Conservation (phyloP, 2,113 vertebrate species). For the Steatornis caripensis region DNA sequence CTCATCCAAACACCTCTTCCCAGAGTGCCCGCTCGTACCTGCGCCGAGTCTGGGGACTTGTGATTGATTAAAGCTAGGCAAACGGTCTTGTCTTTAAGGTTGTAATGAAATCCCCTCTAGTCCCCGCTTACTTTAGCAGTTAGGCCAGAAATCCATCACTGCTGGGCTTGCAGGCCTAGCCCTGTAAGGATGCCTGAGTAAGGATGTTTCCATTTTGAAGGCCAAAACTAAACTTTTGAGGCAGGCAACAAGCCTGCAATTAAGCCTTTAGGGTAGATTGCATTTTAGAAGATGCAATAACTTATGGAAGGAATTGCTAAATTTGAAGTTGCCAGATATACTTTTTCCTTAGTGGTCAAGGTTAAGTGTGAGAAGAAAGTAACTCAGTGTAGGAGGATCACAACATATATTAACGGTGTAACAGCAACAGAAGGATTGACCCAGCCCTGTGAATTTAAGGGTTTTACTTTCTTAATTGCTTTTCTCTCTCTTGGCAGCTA, state of each 20-base stretch:
- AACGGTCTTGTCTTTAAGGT: background rate
- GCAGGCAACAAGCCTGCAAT: background rate
- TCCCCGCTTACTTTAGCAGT: background rate
- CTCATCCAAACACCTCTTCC: background rate
- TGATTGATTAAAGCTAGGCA: background rate
- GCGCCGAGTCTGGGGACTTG: accelerated
- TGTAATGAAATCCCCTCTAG: background rate
- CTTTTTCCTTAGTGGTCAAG: background rate
- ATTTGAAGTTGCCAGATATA: background rate
- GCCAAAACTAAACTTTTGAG: background rate
- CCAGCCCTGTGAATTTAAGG: background rate
- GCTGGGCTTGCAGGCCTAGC: background rate
- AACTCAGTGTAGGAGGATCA: background rate
- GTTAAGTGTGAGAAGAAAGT: background rate
- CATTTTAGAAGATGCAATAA: background rate
- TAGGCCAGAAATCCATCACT: background rate
- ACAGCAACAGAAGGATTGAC: background rate
- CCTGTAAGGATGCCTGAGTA: background rate
- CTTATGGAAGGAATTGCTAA: background rate
- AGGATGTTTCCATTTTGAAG: background rate
- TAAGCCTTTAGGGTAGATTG: background rate
- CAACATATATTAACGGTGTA: background rate
- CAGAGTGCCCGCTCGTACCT: background rate
- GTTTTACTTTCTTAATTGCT: background rate
- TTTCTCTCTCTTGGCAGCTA: background rate